Evolutionary conservation across 1,140 invertebrate genomes (phyloP), one percentile per base, ranked within the genome.

Genomic region (Bombus waltoni): DNA sequence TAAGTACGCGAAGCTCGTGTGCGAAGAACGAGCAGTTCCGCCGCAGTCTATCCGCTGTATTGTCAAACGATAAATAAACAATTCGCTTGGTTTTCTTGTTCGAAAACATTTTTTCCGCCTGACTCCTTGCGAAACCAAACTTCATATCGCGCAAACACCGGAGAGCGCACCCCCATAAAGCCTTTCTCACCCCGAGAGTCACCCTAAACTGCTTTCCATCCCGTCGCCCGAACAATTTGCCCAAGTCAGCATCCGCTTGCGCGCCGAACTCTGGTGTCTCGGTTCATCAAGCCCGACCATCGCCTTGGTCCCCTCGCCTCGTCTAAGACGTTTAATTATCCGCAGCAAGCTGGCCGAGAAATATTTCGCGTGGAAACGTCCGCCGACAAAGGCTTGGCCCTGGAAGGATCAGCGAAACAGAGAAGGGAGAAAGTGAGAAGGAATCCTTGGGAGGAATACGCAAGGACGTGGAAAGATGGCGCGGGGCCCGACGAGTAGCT

Each of bases 401-500:
- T 38, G 40, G 35, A 13, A 44, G 82, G 83, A 92, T 92, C 89
- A 87, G 86, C 81, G 90, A 78, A 90, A 92, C 85, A 91, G 87
- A 89, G 88, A 86, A 84, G 81, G 35, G 38, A 62, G 59, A n/a
- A n/a, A n/a, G 59, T 1, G 59, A n/a, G 25, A 88, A 92, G 91
- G 91, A 92, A 92, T 92, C 89, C 89, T 91, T 82, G 15, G 72
- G 0, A 40, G 68, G 65, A 81, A 57, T 89, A 83, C 65, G 87
- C 72, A 47, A 76, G 71, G 62, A 77, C 59, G 78, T 35, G 73
- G 76, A 10, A 83, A 76, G 72, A 66, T 73, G 42, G 59, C 59
- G 53, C 32, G 4, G 38, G 25, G 65, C n/a, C 32, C n/a, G n/a
- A 40, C 53, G 75, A 77, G n/a, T 13, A 65, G 18, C 38, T 35